Conservation (phyloP, 2,888 invertebrate species). For the Calliopum simillimum region DNA sequence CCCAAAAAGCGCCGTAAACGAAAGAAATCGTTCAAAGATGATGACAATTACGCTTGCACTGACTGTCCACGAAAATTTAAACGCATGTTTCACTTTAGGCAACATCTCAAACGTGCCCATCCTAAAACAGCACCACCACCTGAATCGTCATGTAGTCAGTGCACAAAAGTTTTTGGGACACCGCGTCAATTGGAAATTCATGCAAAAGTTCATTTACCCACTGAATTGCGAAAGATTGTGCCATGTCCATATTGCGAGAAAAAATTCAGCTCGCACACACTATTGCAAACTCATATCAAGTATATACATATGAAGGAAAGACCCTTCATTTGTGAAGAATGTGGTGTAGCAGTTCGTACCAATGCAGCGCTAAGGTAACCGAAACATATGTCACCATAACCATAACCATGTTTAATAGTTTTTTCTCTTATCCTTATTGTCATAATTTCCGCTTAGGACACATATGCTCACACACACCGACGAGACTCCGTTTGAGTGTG, state of each 20-base stretch:
- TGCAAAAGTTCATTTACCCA: slow-evolving; percentile 50
- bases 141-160: slow-evolving; percentile 45
- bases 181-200: slow-evolving; percentile 43
- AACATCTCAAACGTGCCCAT: slow-evolving; percentile 50
- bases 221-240: slow-evolving; percentile 48
- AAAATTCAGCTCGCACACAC: slow-evolving; percentile 55
- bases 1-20: slow-evolving; percentile 29
- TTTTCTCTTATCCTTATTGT: no score
- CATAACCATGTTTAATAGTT: no score
- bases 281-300: slow-evolving; percentile 56
- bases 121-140: slow-evolving; percentile 22
- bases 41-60: slow-evolving; percentile 32
- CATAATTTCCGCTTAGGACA: no score
- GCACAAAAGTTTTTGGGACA: slow-evolving; percentile 41
- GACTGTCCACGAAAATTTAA: slow-evolving; percentile 40
- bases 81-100: slow-evolving; percentile 39
- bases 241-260: slow-evolving; percentile 61
- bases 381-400: no score
- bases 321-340: slow-evolving; percentile 69
- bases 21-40: not conserved
- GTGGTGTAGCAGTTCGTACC: slow-evolving; percentile 68
- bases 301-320: slow-evolving; percentile 64
- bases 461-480: slow-evolving; percentile 69
- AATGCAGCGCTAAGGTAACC: slow-evolving; percentile 67
- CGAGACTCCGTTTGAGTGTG: slow-evolving; percentile 68